These are phyloP conservation scores for Caranx melampygus DNA, from an alignment of 2,113 vertebrate species.

Conservation along the genomic window DNA sequence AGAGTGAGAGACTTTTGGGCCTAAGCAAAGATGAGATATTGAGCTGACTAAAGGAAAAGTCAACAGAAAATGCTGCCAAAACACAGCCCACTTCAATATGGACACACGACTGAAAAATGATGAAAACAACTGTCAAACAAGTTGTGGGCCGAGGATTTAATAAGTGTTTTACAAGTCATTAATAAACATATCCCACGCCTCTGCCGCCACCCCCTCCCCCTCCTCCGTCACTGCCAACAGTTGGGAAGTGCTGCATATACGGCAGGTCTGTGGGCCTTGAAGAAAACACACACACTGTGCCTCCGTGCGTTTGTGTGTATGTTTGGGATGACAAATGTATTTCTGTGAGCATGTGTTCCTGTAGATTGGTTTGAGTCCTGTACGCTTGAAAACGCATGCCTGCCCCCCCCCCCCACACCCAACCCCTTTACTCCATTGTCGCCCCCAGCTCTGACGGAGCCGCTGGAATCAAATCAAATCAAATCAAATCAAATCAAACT, in stretches of 20 bases:
- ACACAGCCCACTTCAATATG: constrained; percentile 42
- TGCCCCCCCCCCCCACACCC: neutral
- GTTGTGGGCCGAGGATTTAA: constrained; percentile 37
- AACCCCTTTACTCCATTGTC: neutral
- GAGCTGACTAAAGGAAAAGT: constrained; percentile 63
- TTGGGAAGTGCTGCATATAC: constrained; percentile 8
- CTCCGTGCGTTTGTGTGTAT: neutral
- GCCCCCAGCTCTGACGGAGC: constrained; percentile 16
- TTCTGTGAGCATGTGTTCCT: constrained; percentile 9
- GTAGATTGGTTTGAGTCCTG: constrained; percentile 13
- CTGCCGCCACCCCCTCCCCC: neutral
- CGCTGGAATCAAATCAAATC: constrained; percentile 63
- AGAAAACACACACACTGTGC: neutral
- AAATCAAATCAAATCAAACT: constrained; percentile 60
- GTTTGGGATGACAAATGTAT: constrained; percentile 8
- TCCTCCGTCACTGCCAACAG: constrained; percentile 16
- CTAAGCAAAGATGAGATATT: constrained; percentile 50
- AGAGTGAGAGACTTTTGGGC: constrained; percentile 16
- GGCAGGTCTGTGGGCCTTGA: neutral
- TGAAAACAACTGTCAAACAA: constrained; percentile 52
- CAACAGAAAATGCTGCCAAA: constrained; percentile 61
- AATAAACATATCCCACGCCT: constrained; percentile 45
- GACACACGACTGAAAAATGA: constrained; percentile 43
- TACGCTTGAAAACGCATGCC: constrained; percentile 3
- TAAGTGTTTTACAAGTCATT: constrained; percentile 43